Evolutionary conservation across 2,113 vertebrate species (phyloP).

Genomic region (Progne subis): DNA sequence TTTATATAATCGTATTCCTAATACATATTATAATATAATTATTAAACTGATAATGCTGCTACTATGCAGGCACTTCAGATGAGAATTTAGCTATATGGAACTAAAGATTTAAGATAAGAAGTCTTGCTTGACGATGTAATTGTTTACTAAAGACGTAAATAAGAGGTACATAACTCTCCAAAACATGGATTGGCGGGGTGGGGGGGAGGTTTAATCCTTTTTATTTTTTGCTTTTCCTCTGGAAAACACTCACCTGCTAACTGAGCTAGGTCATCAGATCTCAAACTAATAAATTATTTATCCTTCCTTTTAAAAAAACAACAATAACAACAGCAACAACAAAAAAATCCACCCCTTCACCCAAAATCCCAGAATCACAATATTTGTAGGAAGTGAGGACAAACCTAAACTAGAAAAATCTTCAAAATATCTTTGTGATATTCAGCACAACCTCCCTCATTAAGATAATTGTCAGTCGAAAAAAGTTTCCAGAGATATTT

Average conservation of each 20-base stretch:
- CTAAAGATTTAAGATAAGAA: background rate
- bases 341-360: background rate
- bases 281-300: background rate
- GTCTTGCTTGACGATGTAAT: background rate
- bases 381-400: background rate
- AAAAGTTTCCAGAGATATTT: background rate
- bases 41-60: background rate
- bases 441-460: background rate
- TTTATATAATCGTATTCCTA: background rate
- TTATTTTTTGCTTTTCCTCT: background rate
- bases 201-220: accelerated
- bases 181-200: background rate
- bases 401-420: background rate
- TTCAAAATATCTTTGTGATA: background rate
- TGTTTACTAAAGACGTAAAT: background rate
- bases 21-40: too few species aligned
- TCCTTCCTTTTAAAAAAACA: background rate
- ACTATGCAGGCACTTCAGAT: background rate
- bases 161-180: background rate
- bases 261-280: background rate
- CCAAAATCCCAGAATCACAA: background rate
- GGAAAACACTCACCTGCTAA: background rate
- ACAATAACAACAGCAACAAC: too few species aligned
- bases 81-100: background rate
- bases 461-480: background rate